These are phyloP conservation scores for Pangasius mekongensis DNA, from an alignment of 2,797 vertebrate species.

Conservation along the genomic window DNA sequence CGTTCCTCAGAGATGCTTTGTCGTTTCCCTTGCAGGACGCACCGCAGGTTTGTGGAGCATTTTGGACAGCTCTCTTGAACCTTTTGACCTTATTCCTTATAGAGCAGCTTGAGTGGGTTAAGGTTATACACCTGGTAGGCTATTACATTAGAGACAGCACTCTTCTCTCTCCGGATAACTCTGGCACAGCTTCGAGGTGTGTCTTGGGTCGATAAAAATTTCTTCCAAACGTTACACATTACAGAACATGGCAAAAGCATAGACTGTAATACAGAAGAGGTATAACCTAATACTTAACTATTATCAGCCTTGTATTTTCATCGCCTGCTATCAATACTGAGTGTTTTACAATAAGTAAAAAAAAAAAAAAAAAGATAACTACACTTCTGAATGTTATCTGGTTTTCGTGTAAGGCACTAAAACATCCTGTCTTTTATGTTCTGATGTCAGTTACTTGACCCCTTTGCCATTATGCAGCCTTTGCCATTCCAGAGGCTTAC, in stretches of 20 bases:
- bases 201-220: not conserved
- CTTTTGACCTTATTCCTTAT: not conserved
- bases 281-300: not conserved
- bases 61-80: not conserved
- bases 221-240: not conserved
- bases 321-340: not conserved
- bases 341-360: not conserved
- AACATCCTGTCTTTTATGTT: not conserved
- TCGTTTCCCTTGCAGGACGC: not conserved
- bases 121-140: not conserved
- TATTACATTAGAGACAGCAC: not conserved
- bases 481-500: not conserved
- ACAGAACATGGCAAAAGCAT: not conserved
- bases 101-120: not conserved
- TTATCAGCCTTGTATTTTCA: conserved; percentile 8
- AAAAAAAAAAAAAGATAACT: not conserved
- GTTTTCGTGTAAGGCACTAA: conserved; percentile 28
- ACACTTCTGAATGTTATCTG: not conserved
- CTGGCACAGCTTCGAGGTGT: not conserved
- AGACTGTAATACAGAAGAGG: not conserved
- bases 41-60: not conserved
- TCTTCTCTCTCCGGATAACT: conserved; percentile 4
- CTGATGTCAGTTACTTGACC: not conserved
- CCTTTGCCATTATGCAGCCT: not conserved
- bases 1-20: not conserved